A percentile compares a stretch with the other conserved stretches of the same genome.
Evolutionary conservation across 1,140 invertebrate species (phyloP).

Genomic region (Dendrolimus kikuchii): DNA sequence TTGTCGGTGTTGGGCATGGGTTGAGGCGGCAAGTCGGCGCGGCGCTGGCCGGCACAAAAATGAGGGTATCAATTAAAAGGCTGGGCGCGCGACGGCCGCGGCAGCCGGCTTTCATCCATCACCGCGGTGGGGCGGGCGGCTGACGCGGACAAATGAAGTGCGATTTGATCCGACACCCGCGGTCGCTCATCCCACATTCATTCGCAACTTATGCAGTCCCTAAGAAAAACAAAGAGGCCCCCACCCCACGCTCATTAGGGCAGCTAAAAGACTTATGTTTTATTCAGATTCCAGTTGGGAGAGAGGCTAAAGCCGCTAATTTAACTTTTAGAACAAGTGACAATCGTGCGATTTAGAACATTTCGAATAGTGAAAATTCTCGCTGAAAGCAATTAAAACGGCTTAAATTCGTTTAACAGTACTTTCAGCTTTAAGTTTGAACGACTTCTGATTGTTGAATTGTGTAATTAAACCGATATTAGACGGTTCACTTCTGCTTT

Average conservation of each 20-base stretch:
- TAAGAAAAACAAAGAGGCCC: conserved; percentile 55
- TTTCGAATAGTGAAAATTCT: conserved; percentile 37
- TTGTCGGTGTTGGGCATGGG: no score
- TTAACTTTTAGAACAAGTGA: conserved; percentile 66
- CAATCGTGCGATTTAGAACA: conserved; percentile 53
- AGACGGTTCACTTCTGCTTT: background rate
- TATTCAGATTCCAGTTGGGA: conserved; percentile 50
- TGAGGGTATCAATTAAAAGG: conserved; percentile 64
- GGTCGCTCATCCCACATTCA: conserved; percentile 49
- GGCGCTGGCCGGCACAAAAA: conserved; percentile 37
- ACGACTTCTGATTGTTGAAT: conserved; percentile 5
- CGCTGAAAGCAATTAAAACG: conserved; percentile 29
- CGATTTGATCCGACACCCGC: conserved; percentile 55
- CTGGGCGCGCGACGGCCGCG: conserved; percentile 29
- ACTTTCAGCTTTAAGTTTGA: background rate
- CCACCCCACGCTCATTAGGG: conserved; percentile 46
- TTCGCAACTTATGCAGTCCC: conserved; percentile 64
- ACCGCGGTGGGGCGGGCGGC: conserved; percentile 20
- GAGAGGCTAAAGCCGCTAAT: conserved; percentile 59
- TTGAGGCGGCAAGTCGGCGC: no score
- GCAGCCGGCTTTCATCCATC: conserved; percentile 37
- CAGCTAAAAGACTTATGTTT: conserved; percentile 64
- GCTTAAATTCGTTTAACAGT: conserved; percentile 2
- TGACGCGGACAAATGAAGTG: conserved; percentile 68
- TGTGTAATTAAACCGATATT: conserved; percentile 4